These are phyloP conservation scores for Petrocephalus microphthalmus DNA, from an alignment of 2,113 vertebrate species.

Conservation along the genomic window DNA sequence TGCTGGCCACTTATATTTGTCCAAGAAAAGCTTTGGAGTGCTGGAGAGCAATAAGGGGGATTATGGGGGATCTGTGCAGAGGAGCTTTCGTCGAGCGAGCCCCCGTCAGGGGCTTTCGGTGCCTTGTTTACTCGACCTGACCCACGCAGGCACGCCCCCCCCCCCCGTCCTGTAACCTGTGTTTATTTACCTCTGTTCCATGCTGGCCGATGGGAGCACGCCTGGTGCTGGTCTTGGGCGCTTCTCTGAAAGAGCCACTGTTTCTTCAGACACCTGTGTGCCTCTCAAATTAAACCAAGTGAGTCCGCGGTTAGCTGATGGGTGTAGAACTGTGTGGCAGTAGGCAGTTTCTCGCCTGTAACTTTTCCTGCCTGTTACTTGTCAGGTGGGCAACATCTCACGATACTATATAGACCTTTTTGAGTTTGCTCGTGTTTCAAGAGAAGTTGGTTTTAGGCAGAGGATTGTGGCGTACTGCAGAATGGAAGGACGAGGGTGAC, in stretches of 20 bases:
- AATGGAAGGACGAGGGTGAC: background rate
- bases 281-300: background rate
- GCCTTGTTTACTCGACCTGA: background rate
- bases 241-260: conserved; percentile 4
- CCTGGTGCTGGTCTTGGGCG: background rate
- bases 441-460: background rate
- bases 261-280: background rate
- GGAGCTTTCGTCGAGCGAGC: conserved; percentile 29
- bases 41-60: conserved; percentile 46
- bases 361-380: background rate
- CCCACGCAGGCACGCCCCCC: background rate
- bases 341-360: background rate
- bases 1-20: conserved; percentile 50
- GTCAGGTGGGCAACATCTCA: background rate
- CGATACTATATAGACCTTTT: background rate
- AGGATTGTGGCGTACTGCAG: background rate
- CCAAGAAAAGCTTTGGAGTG: conserved; percentile 45
- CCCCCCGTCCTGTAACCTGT: background rate
- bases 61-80: conserved; percentile 46
- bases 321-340: background rate
- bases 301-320: background rate
- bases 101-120: conserved; percentile 24
- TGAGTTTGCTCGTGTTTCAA: background rate
- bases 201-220: background rate
- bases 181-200: conserved; percentile 9